Conservation (phyloP, 2,888 invertebrate species). For the Idaea dimidiata region DNA sequence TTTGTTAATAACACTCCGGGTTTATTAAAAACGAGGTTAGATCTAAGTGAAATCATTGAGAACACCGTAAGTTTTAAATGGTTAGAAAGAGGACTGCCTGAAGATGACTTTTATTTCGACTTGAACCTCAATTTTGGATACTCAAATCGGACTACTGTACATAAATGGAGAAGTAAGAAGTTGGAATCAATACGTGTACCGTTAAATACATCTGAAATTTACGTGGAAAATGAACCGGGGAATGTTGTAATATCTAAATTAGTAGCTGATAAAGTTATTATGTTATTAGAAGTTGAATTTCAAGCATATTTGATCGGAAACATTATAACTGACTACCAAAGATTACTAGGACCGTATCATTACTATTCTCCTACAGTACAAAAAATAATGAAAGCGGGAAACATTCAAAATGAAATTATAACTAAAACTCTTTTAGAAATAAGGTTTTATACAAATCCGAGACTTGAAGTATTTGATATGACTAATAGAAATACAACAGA, state of each 20-base stretch:
- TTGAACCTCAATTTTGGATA: conserved; percentile 42
- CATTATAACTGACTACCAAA: conserved; percentile 51
- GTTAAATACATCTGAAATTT: conserved; percentile 39
- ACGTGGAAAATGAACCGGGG: conserved; percentile 42
- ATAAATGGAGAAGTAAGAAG: conserved; percentile 49
- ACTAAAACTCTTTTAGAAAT: conserved; percentile 54
- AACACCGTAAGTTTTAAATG: conserved; percentile 45
- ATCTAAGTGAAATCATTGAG: conserved; percentile 39
- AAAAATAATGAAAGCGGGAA: conserved; percentile 54
- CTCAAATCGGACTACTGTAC: conserved; percentile 33
- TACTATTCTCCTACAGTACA: conserved; percentile 55
- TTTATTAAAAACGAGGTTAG: conserved; percentile 32
- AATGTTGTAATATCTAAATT: conserved; percentile 41
- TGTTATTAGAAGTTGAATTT: conserved; percentile 49
- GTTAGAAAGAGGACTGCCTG: conserved; percentile 44
- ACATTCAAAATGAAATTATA: conserved; percentile 48
- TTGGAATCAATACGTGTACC: conserved; percentile 29
- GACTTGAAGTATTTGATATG: conserved; percentile 44
- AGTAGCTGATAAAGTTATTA: conserved; percentile 43
- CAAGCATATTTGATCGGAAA: conserved; percentile 46
- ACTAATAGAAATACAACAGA: conserved; percentile 33
- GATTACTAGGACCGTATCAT: conserved; percentile 57
- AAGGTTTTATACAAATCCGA: conserved; percentile 50
- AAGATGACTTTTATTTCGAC: conserved; percentile 42
- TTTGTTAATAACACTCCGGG: conserved; percentile 50